A percentile compares a stretch with the other conserved stretches of the same genome.
Conservation (phyloP, 1,140 invertebrate species). For the Drosophila erecta region DNA sequence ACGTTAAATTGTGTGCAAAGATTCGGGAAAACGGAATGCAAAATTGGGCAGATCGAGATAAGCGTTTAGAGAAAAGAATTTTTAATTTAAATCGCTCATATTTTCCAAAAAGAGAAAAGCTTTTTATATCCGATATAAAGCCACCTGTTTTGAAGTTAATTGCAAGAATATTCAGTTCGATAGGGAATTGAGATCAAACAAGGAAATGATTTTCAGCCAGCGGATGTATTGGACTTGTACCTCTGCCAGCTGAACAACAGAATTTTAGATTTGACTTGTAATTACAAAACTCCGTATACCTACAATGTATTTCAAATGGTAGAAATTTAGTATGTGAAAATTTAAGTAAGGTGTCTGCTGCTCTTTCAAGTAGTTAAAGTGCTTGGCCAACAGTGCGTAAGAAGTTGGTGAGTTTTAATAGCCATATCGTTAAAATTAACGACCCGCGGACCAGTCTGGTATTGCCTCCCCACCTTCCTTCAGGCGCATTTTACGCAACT, state of each 20-base stretch:
- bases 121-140: not conserved
- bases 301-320: not conserved
- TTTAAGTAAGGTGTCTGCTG: not conserved
- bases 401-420: slow-evolving; percentile 32
- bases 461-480: not conserved
- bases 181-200: not conserved
- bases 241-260: not conserved
- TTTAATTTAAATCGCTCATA: too few species aligned
- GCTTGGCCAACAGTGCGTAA: slow-evolving; percentile 55
- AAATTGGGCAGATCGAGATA: slow-evolving; percentile 25
- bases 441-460: slow-evolving; percentile 22
- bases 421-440: slow-evolving; percentile 38
- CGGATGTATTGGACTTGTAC: not conserved
- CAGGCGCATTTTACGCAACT: slow-evolving; percentile 53
- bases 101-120: too few species aligned
- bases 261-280: too few species aligned
- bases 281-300: not conserved
- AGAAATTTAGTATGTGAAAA: not conserved
- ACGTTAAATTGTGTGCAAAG: slow-evolving; percentile 64
- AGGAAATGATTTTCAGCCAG: not conserved
- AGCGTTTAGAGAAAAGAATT: not conserved
- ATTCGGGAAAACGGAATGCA: not conserved
- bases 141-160: not conserved
- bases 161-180: not conserved
- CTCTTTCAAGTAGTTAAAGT: slow-evolving; percentile 14